These are phyloP conservation scores for Sycophaga agraensis DNA, from an alignment of 1,140 invertebrate species.

Conservation along the genomic window DNA sequence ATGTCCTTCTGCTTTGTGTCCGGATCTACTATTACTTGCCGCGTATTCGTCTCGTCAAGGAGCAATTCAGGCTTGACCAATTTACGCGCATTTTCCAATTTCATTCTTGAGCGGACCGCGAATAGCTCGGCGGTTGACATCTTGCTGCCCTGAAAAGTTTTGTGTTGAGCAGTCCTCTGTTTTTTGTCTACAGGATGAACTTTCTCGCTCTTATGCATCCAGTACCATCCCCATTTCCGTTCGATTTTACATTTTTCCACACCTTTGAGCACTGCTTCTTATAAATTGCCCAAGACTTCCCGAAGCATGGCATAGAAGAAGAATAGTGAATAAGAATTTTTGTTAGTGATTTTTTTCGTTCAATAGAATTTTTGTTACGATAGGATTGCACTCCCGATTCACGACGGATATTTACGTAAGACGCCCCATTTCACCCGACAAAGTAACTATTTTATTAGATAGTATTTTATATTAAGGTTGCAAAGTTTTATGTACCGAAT, in stretches of 20 bases:
- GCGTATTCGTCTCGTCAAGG: conserved; percentile 37
- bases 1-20: background rate
- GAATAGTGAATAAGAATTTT: conserved; percentile 20
- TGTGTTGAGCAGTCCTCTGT: conserved; percentile 29
- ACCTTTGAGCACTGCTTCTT: conserved; percentile 14
- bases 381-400: background rate
- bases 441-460: background rate
- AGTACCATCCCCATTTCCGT: background rate
- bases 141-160: conserved; percentile 50
- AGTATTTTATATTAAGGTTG: background rate
- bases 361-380: background rate
- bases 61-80: conserved; percentile 48
- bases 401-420: background rate
- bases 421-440: background rate
- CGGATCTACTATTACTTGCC: background rate
- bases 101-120: conserved; percentile 46
- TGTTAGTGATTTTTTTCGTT: conserved; percentile 27
- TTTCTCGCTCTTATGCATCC: conserved; percentile 1
- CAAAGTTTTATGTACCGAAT: background rate
- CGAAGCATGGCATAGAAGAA: conserved; percentile 23
- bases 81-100: conserved; percentile 50
- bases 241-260: conserved; percentile 16
- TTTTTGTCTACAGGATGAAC: background rate
- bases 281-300: conserved; percentile 17
- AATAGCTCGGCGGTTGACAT: conserved; percentile 38